Evolutionary conservation across 2,113 vertebrate genomes (phyloP).

Genomic region (Alces alces): DNA sequence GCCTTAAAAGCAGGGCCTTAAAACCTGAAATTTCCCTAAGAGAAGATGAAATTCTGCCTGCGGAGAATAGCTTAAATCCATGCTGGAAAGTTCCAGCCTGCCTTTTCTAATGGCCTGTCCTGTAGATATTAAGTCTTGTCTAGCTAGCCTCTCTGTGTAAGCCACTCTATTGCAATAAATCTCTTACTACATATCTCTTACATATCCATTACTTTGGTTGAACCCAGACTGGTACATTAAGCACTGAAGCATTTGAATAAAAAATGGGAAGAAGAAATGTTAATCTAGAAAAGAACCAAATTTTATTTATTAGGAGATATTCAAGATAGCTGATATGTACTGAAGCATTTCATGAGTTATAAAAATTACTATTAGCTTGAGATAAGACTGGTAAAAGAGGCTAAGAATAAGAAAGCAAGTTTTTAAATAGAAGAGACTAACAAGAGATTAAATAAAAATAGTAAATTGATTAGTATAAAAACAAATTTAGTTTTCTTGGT

Average conservation of each 20-base stretch:
- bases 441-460: background rate
- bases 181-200: background rate
- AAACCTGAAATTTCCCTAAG: background rate
- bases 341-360: background rate
- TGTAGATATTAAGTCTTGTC: background rate
- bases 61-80: background rate
- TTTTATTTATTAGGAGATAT: background rate
- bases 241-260: background rate
- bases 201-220: background rate
- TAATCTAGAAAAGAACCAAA: background rate
- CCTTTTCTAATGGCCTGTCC: background rate
- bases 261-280: background rate
- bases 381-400: background rate
- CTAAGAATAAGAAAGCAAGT: background rate
- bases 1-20: background rate
- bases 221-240: background rate
- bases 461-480: background rate
- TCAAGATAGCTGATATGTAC: background rate
- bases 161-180: background rate
- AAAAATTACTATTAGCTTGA: background rate
- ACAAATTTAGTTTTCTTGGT: background rate
- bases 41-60: background rate
- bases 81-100: background rate
- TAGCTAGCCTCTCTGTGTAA: background rate
- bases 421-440: background rate